Base-by-base conservation (phyloP, 2,888 invertebrate genomes). In the Cheilosia scutellata region DNA sequence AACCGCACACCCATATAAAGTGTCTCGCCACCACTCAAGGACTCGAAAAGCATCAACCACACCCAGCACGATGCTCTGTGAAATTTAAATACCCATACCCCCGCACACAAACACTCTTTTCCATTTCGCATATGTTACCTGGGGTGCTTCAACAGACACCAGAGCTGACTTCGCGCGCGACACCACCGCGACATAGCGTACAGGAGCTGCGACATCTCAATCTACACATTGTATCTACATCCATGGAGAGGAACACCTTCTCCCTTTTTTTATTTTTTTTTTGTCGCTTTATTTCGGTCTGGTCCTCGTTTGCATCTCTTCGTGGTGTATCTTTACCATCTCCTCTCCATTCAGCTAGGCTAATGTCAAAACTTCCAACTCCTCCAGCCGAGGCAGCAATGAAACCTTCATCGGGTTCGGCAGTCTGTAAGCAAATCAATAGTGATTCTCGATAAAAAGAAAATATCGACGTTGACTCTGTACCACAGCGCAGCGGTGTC, bases 161-260 rank as follows among this genome's bases (percentile, higher is more conserved):
- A 20, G 20, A 47, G 71, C 9, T 68, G 72, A 62, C 49, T 83
- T 62, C 5, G 55, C 66, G 55, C 68, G 83, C 83, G 84, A 79
- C 84, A 84, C 60, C 49, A 82, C 51, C 42, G 53, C 78, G 78
- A 83, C 83, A 83, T 72, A 66, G 47, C 66, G 71, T 86, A 86
- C 86, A 77, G 86, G 76, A 86, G 86, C 86, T 82, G 76, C 86
- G 82, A 86, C 86, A 86, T 86, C 86, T 86, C 82, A 86, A 86
- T 86, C 86, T 86, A n/a, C 76, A 86, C 80, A 80, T 72, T 86
- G 86, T 86, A 86, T 86, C 86, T 86, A 74, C 78, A 80, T 66
- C 86, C 86, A 80, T 68, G 80, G 51, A 76, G 80, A 71, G 47
- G 75, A 75, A 76, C 86, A 86, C 80, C 80, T 76, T 53, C 60